Evolutionary conservation across 2,113 vertebrate genomes (phyloP).

Genomic region (Tursiops truncatus): DNA sequence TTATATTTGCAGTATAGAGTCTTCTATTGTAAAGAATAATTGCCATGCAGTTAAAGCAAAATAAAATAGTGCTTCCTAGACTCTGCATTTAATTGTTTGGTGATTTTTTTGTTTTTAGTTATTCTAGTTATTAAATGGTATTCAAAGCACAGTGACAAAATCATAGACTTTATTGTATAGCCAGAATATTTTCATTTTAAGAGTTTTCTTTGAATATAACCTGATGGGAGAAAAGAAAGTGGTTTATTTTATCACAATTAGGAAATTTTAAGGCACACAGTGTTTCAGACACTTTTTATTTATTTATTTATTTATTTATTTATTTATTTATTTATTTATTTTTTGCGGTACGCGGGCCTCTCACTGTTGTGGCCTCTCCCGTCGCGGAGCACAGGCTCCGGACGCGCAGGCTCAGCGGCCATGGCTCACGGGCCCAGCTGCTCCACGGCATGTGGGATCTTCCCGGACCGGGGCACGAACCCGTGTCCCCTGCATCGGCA

Average conservation of each 20-base stretch:
- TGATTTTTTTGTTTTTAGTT: background rate
- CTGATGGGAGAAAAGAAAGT: background rate
- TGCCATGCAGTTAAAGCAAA: background rate
- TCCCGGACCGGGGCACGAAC: too few species aligned
- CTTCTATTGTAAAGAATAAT: conserved; percentile 41
- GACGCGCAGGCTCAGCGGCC: too few species aligned
- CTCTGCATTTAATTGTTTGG: background rate
- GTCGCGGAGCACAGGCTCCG: too few species aligned
- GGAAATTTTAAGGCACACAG: background rate
- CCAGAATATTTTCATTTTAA: background rate
- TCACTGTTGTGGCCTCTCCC: too few species aligned
- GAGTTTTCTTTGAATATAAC: background rate
- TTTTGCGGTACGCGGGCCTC: too few species aligned
- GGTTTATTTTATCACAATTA: background rate
- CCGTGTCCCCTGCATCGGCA: too few species aligned
- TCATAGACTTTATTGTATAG: background rate
- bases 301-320: too few species aligned
- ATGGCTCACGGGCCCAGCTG: too few species aligned
- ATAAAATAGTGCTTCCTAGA: background rate
- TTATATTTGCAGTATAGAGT: conserved; percentile 44
- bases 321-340: too few species aligned
- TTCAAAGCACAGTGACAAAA: background rate
- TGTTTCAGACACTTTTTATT: background rate
- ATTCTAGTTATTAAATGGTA: background rate
- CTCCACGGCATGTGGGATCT: too few species aligned